phyloP scores from a whole-genome alignment of 2,113 vertebrate species.

The Nematolebias whitei region DNA sequence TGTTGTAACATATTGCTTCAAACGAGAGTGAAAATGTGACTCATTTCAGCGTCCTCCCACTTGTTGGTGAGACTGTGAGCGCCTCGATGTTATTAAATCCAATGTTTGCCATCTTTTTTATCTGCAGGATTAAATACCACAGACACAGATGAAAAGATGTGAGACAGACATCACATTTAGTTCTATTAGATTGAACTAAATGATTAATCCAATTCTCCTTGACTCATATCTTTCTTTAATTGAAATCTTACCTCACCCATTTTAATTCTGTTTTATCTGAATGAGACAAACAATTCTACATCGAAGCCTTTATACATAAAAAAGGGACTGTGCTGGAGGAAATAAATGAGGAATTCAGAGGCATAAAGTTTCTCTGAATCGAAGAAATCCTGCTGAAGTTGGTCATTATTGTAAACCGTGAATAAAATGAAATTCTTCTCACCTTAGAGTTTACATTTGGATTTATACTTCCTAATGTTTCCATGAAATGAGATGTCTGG shows the following conservation, averaged over 20 bases:
- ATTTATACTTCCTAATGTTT: conserved; percentile 57
- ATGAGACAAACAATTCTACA: not conserved
- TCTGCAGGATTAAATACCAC: conserved; percentile 36
- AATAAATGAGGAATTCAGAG: conserved; percentile 2
- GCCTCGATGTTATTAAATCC: conserved; percentile 48
- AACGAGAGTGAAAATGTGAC: conserved; percentile 48
- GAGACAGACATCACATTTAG: conserved; percentile 24
- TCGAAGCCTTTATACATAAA: not conserved
- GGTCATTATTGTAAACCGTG: conserved; percentile 35
- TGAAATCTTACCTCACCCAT: conserved; percentile 1
- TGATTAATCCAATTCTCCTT: not conserved
- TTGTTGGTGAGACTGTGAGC: conserved; percentile 30
- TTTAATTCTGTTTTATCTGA: not conserved
- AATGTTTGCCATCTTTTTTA: conserved; percentile 36
- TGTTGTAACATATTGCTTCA: conserved; percentile 40
- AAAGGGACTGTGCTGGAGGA: not conserved
- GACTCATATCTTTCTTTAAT: not conserved
- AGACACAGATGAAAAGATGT: conserved; percentile 28
- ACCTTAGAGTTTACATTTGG: conserved; percentile 50
- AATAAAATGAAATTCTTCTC: conserved; percentile 34
- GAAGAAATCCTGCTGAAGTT: conserved; percentile 2
- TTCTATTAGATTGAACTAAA: conserved; percentile 12
- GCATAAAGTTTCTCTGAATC: conserved; percentile 12
- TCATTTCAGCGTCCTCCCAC: conserved; percentile 41
- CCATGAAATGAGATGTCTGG: conserved; percentile 71